These are phyloP conservation scores for Siderastrea siderea DNA, from an alignment of 92 coral and sea anemone species.

Conservation along the genomic window DNA sequence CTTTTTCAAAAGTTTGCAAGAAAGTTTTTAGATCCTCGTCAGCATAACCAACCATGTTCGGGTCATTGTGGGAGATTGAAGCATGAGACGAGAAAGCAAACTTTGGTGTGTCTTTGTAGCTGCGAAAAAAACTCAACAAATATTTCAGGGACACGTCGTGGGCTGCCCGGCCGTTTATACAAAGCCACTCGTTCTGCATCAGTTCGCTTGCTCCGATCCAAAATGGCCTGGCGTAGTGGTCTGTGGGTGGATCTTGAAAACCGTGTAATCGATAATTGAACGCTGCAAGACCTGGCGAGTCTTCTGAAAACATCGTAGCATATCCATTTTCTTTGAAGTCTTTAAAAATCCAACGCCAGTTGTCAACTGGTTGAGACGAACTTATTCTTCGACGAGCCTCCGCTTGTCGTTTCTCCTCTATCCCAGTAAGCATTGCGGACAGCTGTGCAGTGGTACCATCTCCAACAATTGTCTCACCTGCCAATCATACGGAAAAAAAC, in stretches of 20 bases:
- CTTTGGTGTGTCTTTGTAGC: slow-evolving; percentile 70
- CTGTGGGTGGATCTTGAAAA: slow-evolving; percentile 80
- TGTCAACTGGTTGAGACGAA: slow-evolving; percentile 6
- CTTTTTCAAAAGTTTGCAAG: slow-evolving; percentile 51
- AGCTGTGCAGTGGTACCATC: slow-evolving; percentile 87
- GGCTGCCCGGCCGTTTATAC: slow-evolving; percentile 71
- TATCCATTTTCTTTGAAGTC: no score
- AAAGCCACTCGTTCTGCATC: not conserved
- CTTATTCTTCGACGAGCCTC: slow-evolving; percentile 71
- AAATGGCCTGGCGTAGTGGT: slow-evolving; percentile 84
- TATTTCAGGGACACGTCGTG: slow-evolving; percentile 76
- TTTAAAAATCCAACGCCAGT: no score
- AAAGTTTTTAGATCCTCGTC: slow-evolving; percentile 61
- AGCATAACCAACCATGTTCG: slow-evolving; percentile 61
- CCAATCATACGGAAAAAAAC: not conserved
- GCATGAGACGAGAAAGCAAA: slow-evolving; percentile 59
- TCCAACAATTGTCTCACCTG: slow-evolving; percentile 80
- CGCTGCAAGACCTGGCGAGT: slow-evolving; percentile 73
- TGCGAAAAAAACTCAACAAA: slow-evolving; percentile 7
- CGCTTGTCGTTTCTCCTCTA: slow-evolving; percentile 63
- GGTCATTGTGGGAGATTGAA: slow-evolving; percentile 37
- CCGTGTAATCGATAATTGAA: slow-evolving; percentile 85
- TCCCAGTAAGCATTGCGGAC: not conserved
- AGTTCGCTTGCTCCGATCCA: slow-evolving; percentile 71
- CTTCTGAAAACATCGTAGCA: slow-evolving; percentile 48